phyloP scores from a whole-genome alignment of 2,797 vertebrate species.

The Coregonus ussuriensis region DNA sequence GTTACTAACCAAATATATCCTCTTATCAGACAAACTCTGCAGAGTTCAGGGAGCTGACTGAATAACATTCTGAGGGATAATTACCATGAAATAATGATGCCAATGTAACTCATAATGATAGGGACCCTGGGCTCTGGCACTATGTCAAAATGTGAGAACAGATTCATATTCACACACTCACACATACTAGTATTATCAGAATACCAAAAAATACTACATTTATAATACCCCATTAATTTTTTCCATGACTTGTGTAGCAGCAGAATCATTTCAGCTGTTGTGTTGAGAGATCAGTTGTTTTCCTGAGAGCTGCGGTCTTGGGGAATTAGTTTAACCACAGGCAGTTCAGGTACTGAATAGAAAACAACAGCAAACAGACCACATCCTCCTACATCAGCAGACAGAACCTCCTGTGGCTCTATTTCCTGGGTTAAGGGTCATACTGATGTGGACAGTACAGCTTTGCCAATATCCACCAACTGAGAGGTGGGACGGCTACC shows the following conservation, averaged over 20 bases:
- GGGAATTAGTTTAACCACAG: conserved; percentile 13
- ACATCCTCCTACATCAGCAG: conserved; percentile 19
- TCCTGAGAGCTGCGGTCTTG: background rate
- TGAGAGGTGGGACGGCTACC: conserved; percentile 45
- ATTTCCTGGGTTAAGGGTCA: conserved; percentile 60
- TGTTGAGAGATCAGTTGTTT: conserved; percentile 19
- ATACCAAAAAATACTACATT: background rate
- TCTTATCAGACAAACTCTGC: conserved; percentile 41
- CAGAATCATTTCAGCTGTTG: conserved; percentile 15
- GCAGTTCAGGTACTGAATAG: conserved; percentile 9
- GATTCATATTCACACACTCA: background rate
- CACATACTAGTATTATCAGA: background rate
- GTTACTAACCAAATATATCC: conserved; percentile 48
- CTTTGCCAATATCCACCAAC: conserved; percentile 50
- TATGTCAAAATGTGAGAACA: background rate
- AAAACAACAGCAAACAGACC: conserved; percentile 7
- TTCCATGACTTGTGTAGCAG: background rate
- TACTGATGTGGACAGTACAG: conserved; percentile 56
- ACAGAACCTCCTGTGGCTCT: conserved; percentile 52
- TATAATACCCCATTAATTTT: conserved; percentile 19
- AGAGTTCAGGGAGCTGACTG: conserved; percentile 23
- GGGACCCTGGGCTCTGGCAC: conserved; percentile 24
- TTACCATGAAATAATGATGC: conserved; percentile 64
- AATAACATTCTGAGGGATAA: conserved; percentile 61
- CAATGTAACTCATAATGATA: conserved; percentile 51